Base-by-base conservation (phyloP, 2,888 invertebrate genomes). In the Sarcophaga subvicina region DNA sequence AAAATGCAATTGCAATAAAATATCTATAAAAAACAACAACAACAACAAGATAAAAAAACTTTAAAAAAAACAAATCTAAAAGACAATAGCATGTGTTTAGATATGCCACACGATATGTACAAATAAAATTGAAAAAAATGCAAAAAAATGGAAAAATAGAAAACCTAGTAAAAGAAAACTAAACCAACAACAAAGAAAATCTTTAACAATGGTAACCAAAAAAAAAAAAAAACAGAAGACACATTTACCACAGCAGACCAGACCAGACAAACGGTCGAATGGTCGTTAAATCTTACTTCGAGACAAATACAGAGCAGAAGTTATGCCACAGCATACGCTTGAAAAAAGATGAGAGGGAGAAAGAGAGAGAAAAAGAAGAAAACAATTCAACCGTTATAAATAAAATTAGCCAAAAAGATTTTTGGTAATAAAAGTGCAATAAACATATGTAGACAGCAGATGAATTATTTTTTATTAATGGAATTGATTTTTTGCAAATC, bases 31-130 rank as follows among this genome's bases (percentile, higher is more conserved):
- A 14, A 2, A 37, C 37, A 37, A 37, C 37, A 37, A 37, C 37
- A 2, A 22, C 22, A 22, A 22, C 22, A 22, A 22, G 22, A 10
- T 2, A 37, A 37, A 8, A 37, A 1, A 37, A 6, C 37, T 37
- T 1, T 8, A 37, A 27, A 27, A 27, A 37, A 27, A 27, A 27
- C 5, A 27, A 37, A 37, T 37, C 37, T 37, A 49, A 75, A 75
- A 81, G 27, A 87, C 83, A 87, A 81, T 84, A 79, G 83, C 87
- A 87, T 84, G 60, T 84, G 87, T 81, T 87, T 84, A 84, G 81
- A 87, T 87, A 87, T 87, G 83, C 83, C 83, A 86, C 83, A 77
- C 71, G 80, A 84, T 84, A 84, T 76, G 63, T 76, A 59, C 69
- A 27, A 25, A 75, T 54, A 22, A 25, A 45, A 17, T 22, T 22